Evolutionary conservation across 2,888 invertebrate species (phyloP), one percentile per base, ranked within the genome.

Genomic region (Clistopyga incitator): DNA sequence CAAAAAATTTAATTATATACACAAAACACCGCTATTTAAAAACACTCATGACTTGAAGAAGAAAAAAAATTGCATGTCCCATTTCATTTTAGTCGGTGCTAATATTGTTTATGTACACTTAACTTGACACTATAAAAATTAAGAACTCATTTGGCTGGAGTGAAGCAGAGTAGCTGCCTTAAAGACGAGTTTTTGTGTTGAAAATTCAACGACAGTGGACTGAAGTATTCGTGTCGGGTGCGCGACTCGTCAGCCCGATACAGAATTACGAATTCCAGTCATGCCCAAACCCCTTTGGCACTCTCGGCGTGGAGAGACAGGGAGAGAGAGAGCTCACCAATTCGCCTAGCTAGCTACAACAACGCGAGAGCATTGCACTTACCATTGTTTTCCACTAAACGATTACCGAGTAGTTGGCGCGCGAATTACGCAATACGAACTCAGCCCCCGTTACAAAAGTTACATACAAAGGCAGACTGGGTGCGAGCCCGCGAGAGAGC

Each of bases 311-410:
- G 10, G 59, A 56, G 54, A 74, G 64, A 79, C 64, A 52, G 52
- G 20, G 18, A 52, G 20, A 20, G 29, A 4, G 59, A 34, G 61
- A 61, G 25, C 45, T 68, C 42, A 64, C 47, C 65, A 20, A 15
- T n/a, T 65, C 42, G 20, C 65, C 23, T 42, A 42, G 18, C 64
- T 52, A 68, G 70, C 34, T 75, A 45, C 68, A 38, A 64, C 64
- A 34, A 25, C 52, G 78, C 68, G 77, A 86, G 86, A 85, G 85
- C 82, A 77, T 86, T 81, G 84, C 86, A 87, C 86, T 85, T 88
- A 87, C 87, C 85, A 89, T 89, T 89, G 89, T 89, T 88, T 87
- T 87, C 75, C 75, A 84, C 82, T 87, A 87, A 88, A 87, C 86
- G 87, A 89, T 89, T 89, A 89, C 86, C 79, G 71, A 81, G 74